phyloP scores from a whole-genome alignment of 2,113 vertebrate species.

The Uropsilus gracilis region DNA sequence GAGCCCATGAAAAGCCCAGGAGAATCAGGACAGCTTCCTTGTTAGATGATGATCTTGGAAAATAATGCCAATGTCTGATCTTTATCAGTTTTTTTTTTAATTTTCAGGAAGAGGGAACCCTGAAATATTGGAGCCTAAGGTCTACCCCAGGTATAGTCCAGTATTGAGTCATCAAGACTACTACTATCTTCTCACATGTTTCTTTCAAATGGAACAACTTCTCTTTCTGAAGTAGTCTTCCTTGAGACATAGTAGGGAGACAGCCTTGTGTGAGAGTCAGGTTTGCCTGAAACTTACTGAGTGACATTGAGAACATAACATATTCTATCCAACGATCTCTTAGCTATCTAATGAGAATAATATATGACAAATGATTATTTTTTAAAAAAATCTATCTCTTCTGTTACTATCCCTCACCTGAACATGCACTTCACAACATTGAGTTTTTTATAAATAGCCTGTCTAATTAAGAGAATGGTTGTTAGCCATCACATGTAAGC shows the following conservation, averaged over 20 bases:
- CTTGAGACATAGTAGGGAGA: neutral
- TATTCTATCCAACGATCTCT: neutral
- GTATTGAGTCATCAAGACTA: neutral
- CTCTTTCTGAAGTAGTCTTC: neutral
- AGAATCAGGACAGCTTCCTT: neutral
- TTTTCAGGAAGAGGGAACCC: neutral
- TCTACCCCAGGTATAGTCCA: neutral
- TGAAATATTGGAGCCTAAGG: neutral
- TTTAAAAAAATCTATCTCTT: neutral
- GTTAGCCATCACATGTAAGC: neutral
- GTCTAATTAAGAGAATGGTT: neutral
- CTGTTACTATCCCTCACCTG: neutral
- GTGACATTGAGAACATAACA: neutral
- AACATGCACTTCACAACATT: neutral
- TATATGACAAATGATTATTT: neutral
- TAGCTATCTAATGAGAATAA: neutral
- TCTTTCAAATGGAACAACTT: neutral
- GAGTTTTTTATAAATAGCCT: slow-evolving; percentile 9
- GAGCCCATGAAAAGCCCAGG: neutral
- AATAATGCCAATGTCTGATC: neutral
- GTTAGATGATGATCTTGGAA: neutral
- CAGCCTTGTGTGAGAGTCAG: neutral
- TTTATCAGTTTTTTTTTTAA: neutral
- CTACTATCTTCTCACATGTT: neutral
- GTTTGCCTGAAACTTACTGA: neutral